A percentile compares a stretch with the other conserved stretches of the same genome.
Evolutionary conservation across 1,140 invertebrate genomes (phyloP).

Genomic region (Heliconius hermathena): DNA sequence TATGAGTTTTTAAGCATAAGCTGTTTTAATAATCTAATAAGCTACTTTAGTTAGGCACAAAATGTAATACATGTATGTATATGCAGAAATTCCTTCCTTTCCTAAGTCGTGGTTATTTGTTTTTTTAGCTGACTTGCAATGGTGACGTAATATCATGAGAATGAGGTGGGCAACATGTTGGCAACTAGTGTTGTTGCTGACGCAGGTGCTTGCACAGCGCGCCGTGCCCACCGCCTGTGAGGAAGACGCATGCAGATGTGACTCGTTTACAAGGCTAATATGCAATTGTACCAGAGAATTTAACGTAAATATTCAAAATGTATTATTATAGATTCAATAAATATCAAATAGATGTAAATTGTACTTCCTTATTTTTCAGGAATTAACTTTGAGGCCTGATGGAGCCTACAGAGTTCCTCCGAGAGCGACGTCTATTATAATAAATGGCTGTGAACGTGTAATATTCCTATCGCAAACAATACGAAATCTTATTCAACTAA

Average conservation of each 20-base stretch:
- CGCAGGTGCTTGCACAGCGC: conserved; percentile 56
- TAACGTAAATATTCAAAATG: conserved; percentile 64
- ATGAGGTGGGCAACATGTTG: conserved; percentile 67
- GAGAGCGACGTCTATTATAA: conserved; percentile 79
- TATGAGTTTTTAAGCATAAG: too few relatives aligned
- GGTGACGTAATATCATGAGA: conserved; percentile 64
- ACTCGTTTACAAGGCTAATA: conserved; percentile 81
- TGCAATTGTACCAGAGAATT: conserved; percentile 82
- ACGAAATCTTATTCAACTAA: conserved; percentile 60
- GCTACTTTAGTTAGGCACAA: too few relatives aligned
- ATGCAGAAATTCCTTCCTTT: too few relatives aligned
- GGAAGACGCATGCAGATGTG: conserved; percentile 82
- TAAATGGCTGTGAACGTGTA: conserved; percentile 81
- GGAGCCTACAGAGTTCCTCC: conserved; percentile 81
- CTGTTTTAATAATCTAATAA: too few relatives aligned
- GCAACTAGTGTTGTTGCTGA: conserved; percentile 54
- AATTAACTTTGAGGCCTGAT: conserved; percentile 83
- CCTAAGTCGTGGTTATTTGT: not conserved
- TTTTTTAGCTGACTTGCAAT: conserved; percentile 49
- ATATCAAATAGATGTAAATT: not conserved
- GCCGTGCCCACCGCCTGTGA: conserved; percentile 79
- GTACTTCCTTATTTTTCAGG: conserved; percentile 68
- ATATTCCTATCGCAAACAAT: conserved; percentile 78
- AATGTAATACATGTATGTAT: too few relatives aligned
- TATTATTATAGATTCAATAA: not conserved